Base-by-base conservation (phyloP, 2,888 invertebrate species). In the Nebria brevicollis region DNA sequence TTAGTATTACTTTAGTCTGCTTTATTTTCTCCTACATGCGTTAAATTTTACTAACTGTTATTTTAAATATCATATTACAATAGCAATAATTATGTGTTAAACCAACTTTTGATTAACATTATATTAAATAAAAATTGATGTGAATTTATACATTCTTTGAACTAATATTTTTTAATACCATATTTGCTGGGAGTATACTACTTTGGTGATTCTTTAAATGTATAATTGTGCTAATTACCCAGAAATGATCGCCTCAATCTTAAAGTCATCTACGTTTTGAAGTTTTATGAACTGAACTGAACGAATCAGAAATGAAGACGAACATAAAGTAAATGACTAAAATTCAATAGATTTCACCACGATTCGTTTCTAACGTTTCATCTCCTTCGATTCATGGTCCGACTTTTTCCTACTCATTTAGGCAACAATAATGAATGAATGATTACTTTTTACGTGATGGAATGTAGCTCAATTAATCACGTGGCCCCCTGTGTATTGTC, bases 301-400 rank as follows among this genome's bases (percentile, higher is more conserved):
- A 54, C 13, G 4, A 75, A 79, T 54, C 41, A 75, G 75, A 75
- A 80, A 80, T 80, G 80, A 80, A 80, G 75, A 70, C 64, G 65
- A 65, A 80, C 77, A 79, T 79, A 82, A 83, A 82, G 83, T 82
- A 77, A 82, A 83, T 82, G 82, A 83, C 82, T 82, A 82, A 84
- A 83, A 82, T 84, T 83, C 77, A 83, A 82, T 80, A 75, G 82
- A 81, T 82, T 74, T 82, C 82, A 82, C 82, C 81, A 82, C 77
- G 82, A 75, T 68, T 72, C 77, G 73, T 79, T 79, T 75, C 42
- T 66, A 66, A 66, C 77, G 8, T 34, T 42, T 20, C 72, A 20
- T 80, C 80, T 80, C n/a, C 80, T 77, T 54, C 54, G 13, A 15
- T 15, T 42, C 73, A 54, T 64, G 75, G 15, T 11, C 42, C 25